phyloP scores from a whole-genome alignment of 2,888 invertebrate genomes.

The Hirtodrosophila trivittata region DNA sequence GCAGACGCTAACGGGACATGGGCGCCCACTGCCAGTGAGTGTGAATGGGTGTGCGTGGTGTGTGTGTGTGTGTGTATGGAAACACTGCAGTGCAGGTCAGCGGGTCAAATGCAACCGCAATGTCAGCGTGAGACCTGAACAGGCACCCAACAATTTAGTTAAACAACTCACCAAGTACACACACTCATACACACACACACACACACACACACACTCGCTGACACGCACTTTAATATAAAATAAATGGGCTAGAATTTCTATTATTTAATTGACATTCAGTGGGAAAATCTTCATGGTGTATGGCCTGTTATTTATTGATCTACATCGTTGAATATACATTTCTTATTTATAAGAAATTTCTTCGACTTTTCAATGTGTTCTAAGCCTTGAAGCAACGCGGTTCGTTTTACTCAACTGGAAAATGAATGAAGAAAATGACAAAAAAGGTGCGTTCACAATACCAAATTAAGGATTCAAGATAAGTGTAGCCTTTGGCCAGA shows the following conservation, averaged over 20 bases:
- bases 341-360: constrained; percentile 29
- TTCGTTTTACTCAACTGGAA: constrained; percentile 28
- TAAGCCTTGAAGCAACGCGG: constrained; percentile 35
- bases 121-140: constrained; percentile 62
- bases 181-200: constrained; percentile 10
- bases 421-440: constrained; percentile 44
- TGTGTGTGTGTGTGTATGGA: constrained; percentile 21
- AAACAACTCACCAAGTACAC: constrained; percentile 33
- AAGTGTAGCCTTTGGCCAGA: too few relatives aligned
- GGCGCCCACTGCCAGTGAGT: constrained; percentile 6
- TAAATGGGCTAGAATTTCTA: constrained; percentile 61
- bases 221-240: constrained; percentile 5
- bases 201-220: background rate
- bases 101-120: constrained; percentile 77
- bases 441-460: constrained; percentile 58
- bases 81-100: constrained; percentile 55
- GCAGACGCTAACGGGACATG: constrained; percentile 11
- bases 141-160: constrained; percentile 39
- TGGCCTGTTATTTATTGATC: constrained; percentile 79
- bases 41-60: constrained; percentile 6
- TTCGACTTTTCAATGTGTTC: constrained; percentile 50
- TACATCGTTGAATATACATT: constrained; percentile 32
- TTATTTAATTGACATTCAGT: constrained; percentile 70
- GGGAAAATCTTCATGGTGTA: constrained; percentile 74
- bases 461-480: too few relatives aligned